Conservation (phyloP, 2,113 vertebrate species). For the Cyprinodon tularosa region DNA sequence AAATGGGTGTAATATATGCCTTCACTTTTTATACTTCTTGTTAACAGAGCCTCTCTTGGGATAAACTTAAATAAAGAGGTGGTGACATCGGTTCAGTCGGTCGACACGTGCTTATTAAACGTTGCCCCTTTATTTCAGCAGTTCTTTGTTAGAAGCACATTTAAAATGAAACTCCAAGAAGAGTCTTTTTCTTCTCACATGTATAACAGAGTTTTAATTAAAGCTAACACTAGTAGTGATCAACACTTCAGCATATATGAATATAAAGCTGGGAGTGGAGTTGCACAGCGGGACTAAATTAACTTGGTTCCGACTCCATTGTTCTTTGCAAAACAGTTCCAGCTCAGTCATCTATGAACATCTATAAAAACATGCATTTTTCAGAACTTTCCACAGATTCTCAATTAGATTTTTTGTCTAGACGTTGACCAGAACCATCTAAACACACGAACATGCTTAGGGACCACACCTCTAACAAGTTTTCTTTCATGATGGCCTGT, state of each 20-base stretch:
- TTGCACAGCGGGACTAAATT: neutral
- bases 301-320: neutral
- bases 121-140: constrained; percentile 36
- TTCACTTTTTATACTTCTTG: constrained; percentile 79
- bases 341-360: neutral
- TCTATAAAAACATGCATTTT: too few species aligned
- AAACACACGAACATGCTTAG: neutral
- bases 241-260: neutral
- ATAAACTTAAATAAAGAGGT: constrained; percentile 72
- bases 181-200: constrained; percentile 1
- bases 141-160: constrained; percentile 32
- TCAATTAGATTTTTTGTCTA: neutral
- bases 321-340: neutral
- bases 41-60: constrained; percentile 69
- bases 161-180: constrained; percentile 40
- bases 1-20: constrained; percentile 76
- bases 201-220: constrained; percentile 1
- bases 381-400: neutral
- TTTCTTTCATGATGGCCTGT: neutral
- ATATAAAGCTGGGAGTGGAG: neutral
- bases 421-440: neutral
- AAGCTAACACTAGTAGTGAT: neutral
- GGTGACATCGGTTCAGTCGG: constrained; percentile 38
- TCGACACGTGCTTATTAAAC: constrained; percentile 62
- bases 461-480: neutral